Base-by-base conservation (phyloP, 2,113 vertebrate species). In the Plecturocebus donacophilus region DNA sequence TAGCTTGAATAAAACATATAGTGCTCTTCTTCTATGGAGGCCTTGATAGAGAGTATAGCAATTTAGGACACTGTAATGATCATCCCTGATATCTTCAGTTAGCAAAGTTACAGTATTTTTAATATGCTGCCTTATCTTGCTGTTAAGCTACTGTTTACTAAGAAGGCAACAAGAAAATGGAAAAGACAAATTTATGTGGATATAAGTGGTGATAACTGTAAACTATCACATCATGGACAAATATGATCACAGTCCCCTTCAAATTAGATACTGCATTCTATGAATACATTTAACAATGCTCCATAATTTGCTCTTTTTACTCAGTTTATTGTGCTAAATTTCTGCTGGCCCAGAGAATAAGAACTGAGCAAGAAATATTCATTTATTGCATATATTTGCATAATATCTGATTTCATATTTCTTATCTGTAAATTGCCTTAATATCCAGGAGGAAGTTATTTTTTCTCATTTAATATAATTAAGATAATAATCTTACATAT, bases 391-490 rank as follows among this genome's bases (percentile, higher is more conserved):
- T 49, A 66, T 80, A 27, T 90, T 92, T 95, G 42, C 23, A 40
- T 47, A 58, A 27, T 52, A 52, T 25, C 54, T 92, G 32, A 70
- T 45, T 96, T 80, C 52, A 70, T 25, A 49, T 47, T 89, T 35
- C 40, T 95, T 5, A 35, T 86, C n/a, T 76, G 20, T 81, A 91
- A 88, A 86, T 42, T 76, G 38, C 38, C 56, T 81, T 89, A 11
- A 64, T 47, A 93, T 86, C 25, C 32, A 86, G 42, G 64, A 93
- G 32, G 95, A 88, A 97, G 90, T 85, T 83, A 8, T 91, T 94
- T 91, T 73, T 90, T 95, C 64, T 96, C 54, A 95, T 68, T 87
- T 85, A 64, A 52, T 85, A 32, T 81, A 94, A 93, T 91, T 91
- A 95, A 85, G 83, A 89, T 91, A 90, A 64, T 84, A 54, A 76